Evolutionary conservation across 2,113 vertebrate genomes (phyloP).

Genomic region (Numida meleagris): DNA sequence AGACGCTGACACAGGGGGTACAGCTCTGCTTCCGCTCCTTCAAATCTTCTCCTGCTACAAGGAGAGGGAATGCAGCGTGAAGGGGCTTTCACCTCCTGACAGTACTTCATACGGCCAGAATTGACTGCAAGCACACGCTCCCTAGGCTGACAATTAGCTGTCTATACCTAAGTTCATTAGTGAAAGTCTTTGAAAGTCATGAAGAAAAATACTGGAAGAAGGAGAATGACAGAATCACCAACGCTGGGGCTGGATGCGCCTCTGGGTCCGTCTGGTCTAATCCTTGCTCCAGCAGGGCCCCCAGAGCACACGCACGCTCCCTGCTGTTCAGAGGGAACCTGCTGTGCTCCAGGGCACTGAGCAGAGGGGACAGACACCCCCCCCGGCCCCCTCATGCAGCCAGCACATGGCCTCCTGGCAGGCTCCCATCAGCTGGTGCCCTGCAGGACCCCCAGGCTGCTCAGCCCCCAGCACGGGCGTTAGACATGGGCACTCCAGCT

Average conservation of each 20-base stretch:
- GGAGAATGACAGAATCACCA: background rate
- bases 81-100: background rate
- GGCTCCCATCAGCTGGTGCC: background rate
- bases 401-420: no score
- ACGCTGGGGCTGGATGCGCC: background rate
- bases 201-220: background rate
- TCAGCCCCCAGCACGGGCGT: background rate
- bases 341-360: background rate
- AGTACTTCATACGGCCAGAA: fast-evolving
- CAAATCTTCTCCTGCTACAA: background rate
- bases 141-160: background rate
- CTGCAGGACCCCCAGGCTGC: background rate
- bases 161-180: background rate
- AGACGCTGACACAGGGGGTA: background rate
- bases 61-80: background rate
- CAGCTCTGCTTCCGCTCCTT: background rate
- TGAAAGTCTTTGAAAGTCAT: background rate
- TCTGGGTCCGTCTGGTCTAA: background rate
- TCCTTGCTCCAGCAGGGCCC: background rate
- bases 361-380: no score
- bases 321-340: background rate
- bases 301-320: background rate
- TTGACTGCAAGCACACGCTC: background rate
- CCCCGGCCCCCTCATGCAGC: no score
- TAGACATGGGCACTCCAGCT: fast-evolving